Conservation (phyloP, 2,888 invertebrate species). For the Chymomyza procnemis region DNA sequence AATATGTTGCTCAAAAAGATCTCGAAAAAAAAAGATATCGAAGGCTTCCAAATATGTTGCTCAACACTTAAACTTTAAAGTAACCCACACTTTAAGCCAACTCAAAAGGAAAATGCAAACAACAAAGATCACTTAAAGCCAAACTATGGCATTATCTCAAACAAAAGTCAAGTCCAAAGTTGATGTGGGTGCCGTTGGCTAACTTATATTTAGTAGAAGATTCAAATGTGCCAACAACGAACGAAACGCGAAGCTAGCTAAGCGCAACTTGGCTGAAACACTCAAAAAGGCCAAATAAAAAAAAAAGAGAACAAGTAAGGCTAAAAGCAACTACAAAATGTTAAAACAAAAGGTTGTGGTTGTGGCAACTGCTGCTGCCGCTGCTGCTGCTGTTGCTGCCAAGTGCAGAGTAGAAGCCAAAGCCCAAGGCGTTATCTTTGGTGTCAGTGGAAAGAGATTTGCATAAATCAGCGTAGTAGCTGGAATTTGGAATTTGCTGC, state of each 20-base stretch:
- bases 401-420: conserved; percentile 34
- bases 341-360: conserved; percentile 33
- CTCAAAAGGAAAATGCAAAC: conserved; percentile 3
- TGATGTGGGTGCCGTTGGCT: conserved; percentile 54
- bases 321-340: conserved; percentile 26
- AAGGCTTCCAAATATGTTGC: background rate
- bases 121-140: conserved; percentile 61
- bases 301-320: conserved; percentile 34
- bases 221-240: conserved; percentile 16
- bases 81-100: background rate
- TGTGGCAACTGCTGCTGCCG: background rate
- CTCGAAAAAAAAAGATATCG: no score
- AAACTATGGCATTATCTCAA: conserved; percentile 15
- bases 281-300: conserved; percentile 50
- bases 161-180: conserved; percentile 29
- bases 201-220: conserved; percentile 1
- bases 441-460: conserved; percentile 39
- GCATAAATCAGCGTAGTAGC: conserved; percentile 55
- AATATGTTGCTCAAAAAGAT: no score
- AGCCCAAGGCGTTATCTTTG: conserved; percentile 53
- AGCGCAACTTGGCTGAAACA: conserved; percentile 58
- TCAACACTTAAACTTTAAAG: background rate
- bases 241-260: conserved; percentile 52
- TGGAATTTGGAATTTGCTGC: conserved; percentile 16
- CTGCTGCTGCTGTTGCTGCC: no score